Evolutionary conservation across 2,888 invertebrate genomes (phyloP).

Genomic region (Mythimna albipuncta): DNA sequence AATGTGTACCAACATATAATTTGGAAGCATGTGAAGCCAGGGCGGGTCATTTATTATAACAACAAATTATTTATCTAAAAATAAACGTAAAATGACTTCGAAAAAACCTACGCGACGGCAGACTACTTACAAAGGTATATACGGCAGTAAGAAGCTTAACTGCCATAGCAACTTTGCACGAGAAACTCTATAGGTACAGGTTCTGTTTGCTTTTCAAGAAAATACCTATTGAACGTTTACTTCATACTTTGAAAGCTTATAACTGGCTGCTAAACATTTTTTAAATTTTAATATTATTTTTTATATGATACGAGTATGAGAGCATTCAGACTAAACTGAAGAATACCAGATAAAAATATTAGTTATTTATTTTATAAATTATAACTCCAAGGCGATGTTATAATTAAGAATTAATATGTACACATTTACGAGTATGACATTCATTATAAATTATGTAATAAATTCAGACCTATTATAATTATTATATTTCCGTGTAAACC

Average conservation of each 20-base stretch:
- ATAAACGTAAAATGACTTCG: background rate
- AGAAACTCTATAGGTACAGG: slow-evolving; percentile 8
- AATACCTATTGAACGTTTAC: slow-evolving; percentile 15
- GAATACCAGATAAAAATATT: too few relatives aligned
- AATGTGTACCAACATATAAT: too few relatives aligned
- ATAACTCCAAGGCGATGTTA: too few relatives aligned
- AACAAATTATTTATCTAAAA: background rate
- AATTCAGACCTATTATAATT: too few relatives aligned
- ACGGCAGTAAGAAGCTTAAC: slow-evolving; percentile 30
- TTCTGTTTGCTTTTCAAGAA: background rate
- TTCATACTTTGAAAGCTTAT: slow-evolving; percentile 4
- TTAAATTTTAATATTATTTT: too few relatives aligned
- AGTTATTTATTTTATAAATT: too few relatives aligned
- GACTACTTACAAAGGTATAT: background rate
- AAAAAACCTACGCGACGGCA: background rate
- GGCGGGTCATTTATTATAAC: background rate
- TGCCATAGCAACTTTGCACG: slow-evolving; percentile 6
- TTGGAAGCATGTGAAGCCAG: background rate
- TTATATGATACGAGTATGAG: too few relatives aligned
- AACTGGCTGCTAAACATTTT: background rate
- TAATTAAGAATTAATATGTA: too few relatives aligned
- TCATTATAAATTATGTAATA: too few relatives aligned
- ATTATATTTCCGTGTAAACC: background rate
- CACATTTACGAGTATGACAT: too few relatives aligned
- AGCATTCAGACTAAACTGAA: too few relatives aligned